Evolutionary conservation across 2,888 invertebrate species (phyloP), one percentile per base, ranked within the genome.

Genomic region (Sinhomidia bicolor): DNA sequence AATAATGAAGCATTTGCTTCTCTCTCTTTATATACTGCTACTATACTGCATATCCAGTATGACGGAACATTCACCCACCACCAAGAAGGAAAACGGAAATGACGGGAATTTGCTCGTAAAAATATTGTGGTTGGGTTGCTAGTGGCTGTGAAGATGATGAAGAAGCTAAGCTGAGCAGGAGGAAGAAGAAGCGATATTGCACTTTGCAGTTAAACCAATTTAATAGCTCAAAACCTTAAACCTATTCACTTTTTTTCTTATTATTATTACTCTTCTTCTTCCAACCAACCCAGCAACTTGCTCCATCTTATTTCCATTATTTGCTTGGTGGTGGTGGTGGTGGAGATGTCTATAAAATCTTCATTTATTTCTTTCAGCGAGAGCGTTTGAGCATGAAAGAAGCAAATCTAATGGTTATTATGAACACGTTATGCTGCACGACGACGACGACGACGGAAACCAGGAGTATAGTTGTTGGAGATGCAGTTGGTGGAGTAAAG

Each of bases 21-120:
- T 5, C 36, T 36, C 4, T 7, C 36, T 14, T 1, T 54, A n/a
- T n/a, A 10, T n/a, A 17, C 54, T 10, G 54, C n/a, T n/a, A 6
- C 17, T 54, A n/a, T 6, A 54, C 17, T 54, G 54, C 14, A 54
- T 36, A 36, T 36, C n/a, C n/a, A n/a, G n/a, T n/a, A n/a, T n/a
- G n/a, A n/a, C n/a, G n/a, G n/a, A n/a, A n/a, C n/a, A n/a, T n/a
- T n/a, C n/a, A n/a, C n/a, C n/a, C 36, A 36, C 36, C 36, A 36
- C 36, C 36, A 81, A 20, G 47, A n/a, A 87, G 74, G 74, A 44
- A 81, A 74, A 76, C 20, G 81, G 57, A 81, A 81, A 87, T 60
- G 80, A 68, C 79, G 47, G 36, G 79, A 85, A 74, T 57, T 36
- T 60, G 74, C 36, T 83, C 83, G 85, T 85, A 85, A 85, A 85